phyloP scores from a whole-genome alignment of 2,797 vertebrate genomes.

The Anolis apletophallus region DNA sequence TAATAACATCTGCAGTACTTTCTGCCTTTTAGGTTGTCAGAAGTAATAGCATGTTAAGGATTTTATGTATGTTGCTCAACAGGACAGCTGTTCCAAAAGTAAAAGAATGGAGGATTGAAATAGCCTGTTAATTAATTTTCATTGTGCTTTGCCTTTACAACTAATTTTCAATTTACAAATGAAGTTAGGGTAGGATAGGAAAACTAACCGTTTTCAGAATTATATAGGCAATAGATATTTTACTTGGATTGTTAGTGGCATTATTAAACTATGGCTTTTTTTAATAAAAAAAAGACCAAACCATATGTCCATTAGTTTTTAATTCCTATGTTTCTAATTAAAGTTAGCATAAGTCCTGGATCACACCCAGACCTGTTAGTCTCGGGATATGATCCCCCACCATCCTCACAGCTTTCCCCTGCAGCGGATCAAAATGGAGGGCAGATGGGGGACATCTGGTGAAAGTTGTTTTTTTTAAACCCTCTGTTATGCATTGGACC shows the following conservation, averaged over 20 bases:
- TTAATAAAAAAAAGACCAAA: not conserved
- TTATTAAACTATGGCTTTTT: constrained; percentile 13
- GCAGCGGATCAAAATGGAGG: no score
- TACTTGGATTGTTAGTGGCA: constrained; percentile 12
- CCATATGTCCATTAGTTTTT: not conserved
- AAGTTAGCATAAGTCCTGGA: not conserved
- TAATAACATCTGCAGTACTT: constrained; percentile 33
- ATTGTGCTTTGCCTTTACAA: constrained; percentile 20
- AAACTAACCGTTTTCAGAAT: constrained; percentile 17
- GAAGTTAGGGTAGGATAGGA: not conserved
- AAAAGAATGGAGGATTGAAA: constrained; percentile 24
- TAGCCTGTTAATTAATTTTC: constrained; percentile 45
- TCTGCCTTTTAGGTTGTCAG: constrained; percentile 43
- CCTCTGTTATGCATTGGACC: no score
- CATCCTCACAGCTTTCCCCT: no score
- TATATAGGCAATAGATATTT: constrained; percentile 11
- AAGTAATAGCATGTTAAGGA: constrained; percentile 53
- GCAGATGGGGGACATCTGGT: no score
- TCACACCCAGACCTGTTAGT: not conserved
- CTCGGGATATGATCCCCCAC: no score
- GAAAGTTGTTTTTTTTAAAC: no score
- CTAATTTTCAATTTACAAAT: constrained; percentile 50
- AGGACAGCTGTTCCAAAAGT: constrained; percentile 33
- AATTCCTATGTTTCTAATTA: not conserved
- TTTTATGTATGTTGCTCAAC: constrained; percentile 45